A percentile compares a stretch with the other conserved stretches of the same genome.
Conservation (phyloP, 2,113 vertebrate species). For the Thalassoma bifasciatum region DNA sequence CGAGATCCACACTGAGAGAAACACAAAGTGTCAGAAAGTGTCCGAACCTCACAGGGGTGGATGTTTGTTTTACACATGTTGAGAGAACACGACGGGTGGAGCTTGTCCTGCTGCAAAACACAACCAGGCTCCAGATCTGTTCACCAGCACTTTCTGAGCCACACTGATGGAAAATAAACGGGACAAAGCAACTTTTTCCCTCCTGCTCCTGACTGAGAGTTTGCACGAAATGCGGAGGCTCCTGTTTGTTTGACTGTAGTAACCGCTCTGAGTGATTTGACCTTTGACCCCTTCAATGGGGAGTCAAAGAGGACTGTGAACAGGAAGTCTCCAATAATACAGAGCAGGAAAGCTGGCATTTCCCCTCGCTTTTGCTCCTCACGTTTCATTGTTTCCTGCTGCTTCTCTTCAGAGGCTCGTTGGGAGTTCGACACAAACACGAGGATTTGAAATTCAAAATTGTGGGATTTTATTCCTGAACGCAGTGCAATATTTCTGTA, state of each 20-base stretch:
- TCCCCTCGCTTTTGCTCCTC: constrained; percentile 62
- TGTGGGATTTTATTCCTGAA: not conserved
- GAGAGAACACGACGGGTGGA: not conserved
- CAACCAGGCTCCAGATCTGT: not conserved
- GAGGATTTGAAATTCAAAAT: not conserved
- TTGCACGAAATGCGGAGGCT: not conserved
- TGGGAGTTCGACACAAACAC: not conserved
- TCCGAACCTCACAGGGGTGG: not conserved
- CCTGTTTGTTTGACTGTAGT: constrained; percentile 26
- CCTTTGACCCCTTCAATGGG: constrained; percentile 52
- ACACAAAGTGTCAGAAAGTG: no score
- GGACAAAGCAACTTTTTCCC: not conserved
- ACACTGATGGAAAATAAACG: not conserved
- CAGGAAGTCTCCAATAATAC: constrained; percentile 67
- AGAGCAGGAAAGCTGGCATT: constrained; percentile 62
- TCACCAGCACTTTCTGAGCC: not conserved
- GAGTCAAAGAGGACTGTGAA: constrained; percentile 41
- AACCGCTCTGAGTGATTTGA: constrained; percentile 62
- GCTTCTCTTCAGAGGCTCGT: constrained; percentile 11
- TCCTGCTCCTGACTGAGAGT: not conserved
- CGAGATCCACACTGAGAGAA: no score
- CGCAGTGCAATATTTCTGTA: no score
- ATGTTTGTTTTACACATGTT: constrained; percentile 28
- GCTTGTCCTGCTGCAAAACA: constrained; percentile 5
- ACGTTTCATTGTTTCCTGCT: constrained; percentile 73